phyloP scores from a whole-genome alignment of 2,113 vertebrate genomes.

The Oryzias javanicus region DNA sequence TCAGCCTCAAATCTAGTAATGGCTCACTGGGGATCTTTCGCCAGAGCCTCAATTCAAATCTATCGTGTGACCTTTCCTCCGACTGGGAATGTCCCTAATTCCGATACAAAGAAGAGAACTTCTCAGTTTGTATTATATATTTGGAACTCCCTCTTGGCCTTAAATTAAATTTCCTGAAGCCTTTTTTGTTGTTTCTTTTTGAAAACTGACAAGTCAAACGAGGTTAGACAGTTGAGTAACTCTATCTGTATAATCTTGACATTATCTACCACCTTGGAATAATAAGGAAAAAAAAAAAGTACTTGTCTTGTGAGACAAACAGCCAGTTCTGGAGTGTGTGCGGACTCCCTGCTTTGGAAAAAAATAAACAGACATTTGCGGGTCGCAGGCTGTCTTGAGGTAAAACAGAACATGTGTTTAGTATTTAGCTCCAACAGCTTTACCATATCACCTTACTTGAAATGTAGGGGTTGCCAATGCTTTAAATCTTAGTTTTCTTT shows the following conservation, averaged over 20 bases:
- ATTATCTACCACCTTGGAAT: constrained; percentile 27
- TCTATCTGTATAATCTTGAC: constrained; percentile 44
- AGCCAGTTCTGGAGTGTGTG: constrained; percentile 19
- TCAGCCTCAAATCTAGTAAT: constrained; percentile 33
- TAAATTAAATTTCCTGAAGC: constrained; percentile 15
- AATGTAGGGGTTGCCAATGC: constrained; percentile 9
- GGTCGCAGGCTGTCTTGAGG: constrained; percentile 33
- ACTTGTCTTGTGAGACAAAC: constrained; percentile 22
- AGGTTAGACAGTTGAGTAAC: constrained; percentile 33
- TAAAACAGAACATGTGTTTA: constrained; percentile 42
- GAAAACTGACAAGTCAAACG: constrained; percentile 37
- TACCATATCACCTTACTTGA: constrained; percentile 1
- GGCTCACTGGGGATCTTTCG: constrained; percentile 20
- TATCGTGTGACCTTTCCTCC: constrained; percentile 18
- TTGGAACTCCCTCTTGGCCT: constrained; percentile 36
- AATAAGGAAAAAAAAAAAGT: constrained; percentile 29
- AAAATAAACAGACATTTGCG: constrained; percentile 11
- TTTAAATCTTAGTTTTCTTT: constrained; percentile 20
- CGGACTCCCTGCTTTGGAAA: constrained; percentile 23
- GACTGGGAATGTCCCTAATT: constrained; percentile 29
- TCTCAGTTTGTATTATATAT: constrained; percentile 31
- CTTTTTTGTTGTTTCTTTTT: constrained; percentile 30
- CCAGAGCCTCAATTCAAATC: constrained; percentile 54
- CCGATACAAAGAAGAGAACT: constrained; percentile 30
- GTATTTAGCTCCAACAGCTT: constrained; percentile 21